Evolutionary conservation across 2,888 invertebrate genomes (phyloP).

Genomic region (Melanostoma mellinum): DNA sequence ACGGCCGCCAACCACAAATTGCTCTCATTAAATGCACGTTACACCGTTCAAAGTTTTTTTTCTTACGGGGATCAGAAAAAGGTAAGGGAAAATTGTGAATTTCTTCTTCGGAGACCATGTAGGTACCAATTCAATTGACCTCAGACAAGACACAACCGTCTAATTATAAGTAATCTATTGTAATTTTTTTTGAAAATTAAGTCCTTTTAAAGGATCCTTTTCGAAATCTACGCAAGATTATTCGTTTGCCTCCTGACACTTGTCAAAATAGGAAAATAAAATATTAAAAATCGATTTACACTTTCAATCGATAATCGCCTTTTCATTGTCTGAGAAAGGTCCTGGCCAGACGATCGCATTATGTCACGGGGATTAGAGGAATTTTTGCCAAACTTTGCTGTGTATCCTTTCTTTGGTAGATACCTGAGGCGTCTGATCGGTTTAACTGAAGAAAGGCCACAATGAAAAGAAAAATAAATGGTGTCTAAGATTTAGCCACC

Average conservation of each 20-base stretch:
- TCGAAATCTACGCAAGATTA: background rate
- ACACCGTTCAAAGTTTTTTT: conserved; percentile 31
- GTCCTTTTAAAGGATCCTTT: conserved; percentile 24
- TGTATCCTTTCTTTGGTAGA: conserved; percentile 43
- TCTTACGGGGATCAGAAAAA: conserved; percentile 22
- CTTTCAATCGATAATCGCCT: conserved; percentile 60
- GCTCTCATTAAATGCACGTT: conserved; percentile 68
- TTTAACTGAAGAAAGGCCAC: conserved; percentile 28
- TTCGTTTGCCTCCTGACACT: conserved; percentile 34
- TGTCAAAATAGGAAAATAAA: conserved; percentile 68
- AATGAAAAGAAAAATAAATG: conserved; percentile 1
- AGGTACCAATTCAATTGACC: conserved; percentile 29
- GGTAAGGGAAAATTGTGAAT: background rate
- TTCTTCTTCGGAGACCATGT: conserved; percentile 6
- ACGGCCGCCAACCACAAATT: conserved; percentile 54
- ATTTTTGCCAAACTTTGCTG: conserved; percentile 46
- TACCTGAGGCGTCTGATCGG: conserved; percentile 46
- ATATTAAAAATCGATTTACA: conserved; percentile 67
- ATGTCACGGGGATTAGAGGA: conserved; percentile 62
- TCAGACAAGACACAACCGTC: conserved; percentile 40
- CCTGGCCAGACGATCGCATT: conserved; percentile 52
- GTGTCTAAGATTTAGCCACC: conserved; percentile 48
- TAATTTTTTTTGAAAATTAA: conserved; percentile 13
- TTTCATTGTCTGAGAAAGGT: conserved; percentile 45
- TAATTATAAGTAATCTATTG: conserved; percentile 49